Evolutionary conservation across 2,888 invertebrate species (phyloP).

Genomic region (Diachrysia chrysitis): DNA sequence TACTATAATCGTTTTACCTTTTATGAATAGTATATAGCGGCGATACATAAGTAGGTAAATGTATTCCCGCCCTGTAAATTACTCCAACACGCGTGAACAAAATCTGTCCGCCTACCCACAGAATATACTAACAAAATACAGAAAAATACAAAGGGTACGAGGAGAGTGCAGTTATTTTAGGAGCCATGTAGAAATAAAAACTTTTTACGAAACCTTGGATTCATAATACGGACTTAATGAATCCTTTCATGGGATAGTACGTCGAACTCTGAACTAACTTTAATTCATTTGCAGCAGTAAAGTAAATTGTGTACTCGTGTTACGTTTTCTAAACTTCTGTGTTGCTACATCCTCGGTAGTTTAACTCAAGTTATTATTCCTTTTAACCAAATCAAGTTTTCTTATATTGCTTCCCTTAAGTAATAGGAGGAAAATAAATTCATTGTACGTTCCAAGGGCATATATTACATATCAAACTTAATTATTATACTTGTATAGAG

Average conservation of each 20-base stretch:
- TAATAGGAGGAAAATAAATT: not conserved
- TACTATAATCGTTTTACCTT: slow-evolving; percentile 3
- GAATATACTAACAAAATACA: not conserved
- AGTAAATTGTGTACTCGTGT: not conserved
- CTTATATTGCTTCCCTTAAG: not conserved
- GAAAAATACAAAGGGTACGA: not conserved
- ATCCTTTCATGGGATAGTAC: not conserved
- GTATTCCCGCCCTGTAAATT: not conserved
- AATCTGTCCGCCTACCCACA: not conserved
- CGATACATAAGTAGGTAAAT: not conserved
- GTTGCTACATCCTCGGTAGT: not conserved
- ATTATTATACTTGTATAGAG: not conserved
- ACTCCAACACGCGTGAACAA: not conserved
- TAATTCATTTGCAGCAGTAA: not conserved
- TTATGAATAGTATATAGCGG: not conserved
- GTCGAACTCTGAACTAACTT: not conserved
- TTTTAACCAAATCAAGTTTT: not conserved
- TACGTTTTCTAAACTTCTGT: not conserved
- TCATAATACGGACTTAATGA: not conserved
- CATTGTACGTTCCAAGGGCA: not conserved
- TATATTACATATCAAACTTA: not conserved
- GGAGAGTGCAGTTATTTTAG: not conserved
- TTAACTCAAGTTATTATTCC: not conserved
- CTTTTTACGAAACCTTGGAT: not conserved
- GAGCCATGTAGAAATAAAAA: not conserved